Percentiles rank a stretch among this genome's conserved stretches.
Conservation (phyloP, 30 jellyfish, hydroid and myxozoan genomes). For the Hydractinia echinata region DNA sequence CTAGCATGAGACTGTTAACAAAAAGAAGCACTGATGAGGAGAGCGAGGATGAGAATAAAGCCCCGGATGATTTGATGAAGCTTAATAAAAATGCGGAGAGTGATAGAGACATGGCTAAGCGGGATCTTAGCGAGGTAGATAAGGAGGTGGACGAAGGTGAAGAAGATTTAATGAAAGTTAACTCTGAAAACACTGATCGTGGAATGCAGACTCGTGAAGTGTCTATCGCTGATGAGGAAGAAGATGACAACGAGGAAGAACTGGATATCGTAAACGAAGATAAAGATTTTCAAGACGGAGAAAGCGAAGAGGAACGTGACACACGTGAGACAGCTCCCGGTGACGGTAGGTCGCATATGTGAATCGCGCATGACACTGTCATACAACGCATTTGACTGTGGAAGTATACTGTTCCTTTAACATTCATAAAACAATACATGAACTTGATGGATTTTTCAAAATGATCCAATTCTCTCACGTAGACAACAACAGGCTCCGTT, state of each 20-base stretch:
- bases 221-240: slow-evolving; percentile 9
- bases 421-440: not conserved
- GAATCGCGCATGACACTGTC: not conserved
- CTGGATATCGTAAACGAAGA: not conserved
- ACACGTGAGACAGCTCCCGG: slow-evolving; percentile 19
- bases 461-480: not conserved
- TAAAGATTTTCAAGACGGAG: not conserved
- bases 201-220: slow-evolving; percentile 10
- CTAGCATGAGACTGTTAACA: not conserved
- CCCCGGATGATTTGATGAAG: not conserved
- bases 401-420: not conserved
- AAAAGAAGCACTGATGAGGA: not conserved
- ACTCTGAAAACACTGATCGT: slow-evolving; percentile 5
- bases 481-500: no score
- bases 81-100: not conserved
- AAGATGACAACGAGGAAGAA: slow-evolving; percentile 20
- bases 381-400: not conserved
- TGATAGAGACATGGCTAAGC: not conserved
- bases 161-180: slow-evolving; percentile 16
- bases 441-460: not conserved
- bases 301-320: slow-evolving; percentile 8
- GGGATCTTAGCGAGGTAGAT: not conserved
- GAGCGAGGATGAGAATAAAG: not conserved
- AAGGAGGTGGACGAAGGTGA: not conserved
- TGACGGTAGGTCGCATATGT: slow-evolving; percentile 62